phyloP scores from a whole-genome alignment of 2,888 invertebrate species.

The Drosophila atripex region DNA sequence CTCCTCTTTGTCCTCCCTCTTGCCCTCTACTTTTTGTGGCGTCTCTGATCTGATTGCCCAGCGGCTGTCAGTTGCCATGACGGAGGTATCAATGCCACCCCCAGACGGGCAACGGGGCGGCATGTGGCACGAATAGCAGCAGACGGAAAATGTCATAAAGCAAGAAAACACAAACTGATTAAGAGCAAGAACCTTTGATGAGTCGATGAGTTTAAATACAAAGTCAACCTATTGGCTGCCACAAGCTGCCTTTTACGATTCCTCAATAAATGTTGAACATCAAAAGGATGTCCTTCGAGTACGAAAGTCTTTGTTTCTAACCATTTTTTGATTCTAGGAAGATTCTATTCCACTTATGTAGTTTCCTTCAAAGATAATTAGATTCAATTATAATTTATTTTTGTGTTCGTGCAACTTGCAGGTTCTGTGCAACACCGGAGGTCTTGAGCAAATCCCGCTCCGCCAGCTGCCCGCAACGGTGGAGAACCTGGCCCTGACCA shows the following conservation, averaged over 20 bases:
- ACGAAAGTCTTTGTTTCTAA: background rate
- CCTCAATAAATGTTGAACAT: constrained; percentile 24
- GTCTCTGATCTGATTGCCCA: constrained; percentile 53
- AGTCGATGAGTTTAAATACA: constrained; percentile 25
- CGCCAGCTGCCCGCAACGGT: constrained; percentile 90
- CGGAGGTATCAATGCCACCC: constrained; percentile 29
- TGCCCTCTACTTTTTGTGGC: constrained; percentile 18
- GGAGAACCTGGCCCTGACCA: constrained; percentile 93
- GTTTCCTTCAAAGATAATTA: background rate
- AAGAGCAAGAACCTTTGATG: constrained; percentile 41
- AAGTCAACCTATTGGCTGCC: constrained; percentile 8
- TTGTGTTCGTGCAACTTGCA: constrained; percentile 81
- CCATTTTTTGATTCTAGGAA: background rate
- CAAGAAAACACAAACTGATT: constrained; percentile 40
- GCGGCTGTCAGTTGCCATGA: constrained; percentile 33
- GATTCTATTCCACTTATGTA: background rate
- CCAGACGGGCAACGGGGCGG: background rate
- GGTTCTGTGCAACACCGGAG: constrained; percentile 95
- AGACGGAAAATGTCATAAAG: constrained; percentile 33
- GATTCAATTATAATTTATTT: background rate
- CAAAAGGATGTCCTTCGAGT: constrained; percentile 17
- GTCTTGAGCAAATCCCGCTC: constrained; percentile 91
- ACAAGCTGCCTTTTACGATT: background rate
- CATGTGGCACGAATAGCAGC: background rate
- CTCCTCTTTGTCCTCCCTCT: background rate